Evolutionary conservation across 2,888 invertebrate genomes (phyloP).

Genomic region (Auanema freiburgensis): DNA sequence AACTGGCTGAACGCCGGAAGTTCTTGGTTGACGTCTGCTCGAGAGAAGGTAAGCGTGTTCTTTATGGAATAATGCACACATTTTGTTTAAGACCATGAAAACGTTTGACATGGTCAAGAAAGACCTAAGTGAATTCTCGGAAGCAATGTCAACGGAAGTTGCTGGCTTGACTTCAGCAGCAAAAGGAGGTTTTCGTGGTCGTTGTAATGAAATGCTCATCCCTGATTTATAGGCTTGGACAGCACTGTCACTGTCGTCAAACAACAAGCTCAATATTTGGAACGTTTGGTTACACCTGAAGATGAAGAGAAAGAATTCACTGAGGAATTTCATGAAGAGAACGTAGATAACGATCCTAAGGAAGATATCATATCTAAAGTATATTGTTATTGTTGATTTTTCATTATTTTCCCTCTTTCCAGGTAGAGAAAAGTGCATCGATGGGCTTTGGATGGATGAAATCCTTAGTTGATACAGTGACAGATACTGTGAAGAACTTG

Average conservation of each 20-base stretch:
- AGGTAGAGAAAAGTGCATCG: constrained; percentile 15
- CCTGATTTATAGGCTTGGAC: constrained; percentile 25
- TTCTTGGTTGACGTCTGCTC: constrained; percentile 54
- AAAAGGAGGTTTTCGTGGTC: constrained; percentile 27
- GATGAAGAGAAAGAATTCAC: constrained; percentile 34
- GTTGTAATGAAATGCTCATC: background rate
- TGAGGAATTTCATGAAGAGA: constrained; percentile 18
- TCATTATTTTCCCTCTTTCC: background rate
- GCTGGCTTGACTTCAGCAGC: constrained; percentile 44
- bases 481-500: constrained; percentile 55
- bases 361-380: background rate
- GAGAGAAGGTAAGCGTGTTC: constrained; percentile 46
- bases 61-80: background rate
- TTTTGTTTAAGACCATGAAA: constrained; percentile 50
- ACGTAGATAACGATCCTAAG: constrained; percentile 21
- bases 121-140: constrained; percentile 59
- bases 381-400: background rate
- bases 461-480: constrained; percentile 37
- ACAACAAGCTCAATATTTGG: constrained; percentile 57
- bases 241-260: constrained; percentile 43
- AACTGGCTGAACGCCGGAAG: constrained; percentile 8
- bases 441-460: constrained; percentile 56
- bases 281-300: constrained; percentile 46
- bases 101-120: constrained; percentile 61
- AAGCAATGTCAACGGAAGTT: constrained; percentile 56